Percentiles rank a stretch among this genome's conserved stretches.
These are phyloP conservation scores for Sipha flava DNA, from an alignment of 1,140 invertebrate genomes.

Conservation along the genomic window DNA sequence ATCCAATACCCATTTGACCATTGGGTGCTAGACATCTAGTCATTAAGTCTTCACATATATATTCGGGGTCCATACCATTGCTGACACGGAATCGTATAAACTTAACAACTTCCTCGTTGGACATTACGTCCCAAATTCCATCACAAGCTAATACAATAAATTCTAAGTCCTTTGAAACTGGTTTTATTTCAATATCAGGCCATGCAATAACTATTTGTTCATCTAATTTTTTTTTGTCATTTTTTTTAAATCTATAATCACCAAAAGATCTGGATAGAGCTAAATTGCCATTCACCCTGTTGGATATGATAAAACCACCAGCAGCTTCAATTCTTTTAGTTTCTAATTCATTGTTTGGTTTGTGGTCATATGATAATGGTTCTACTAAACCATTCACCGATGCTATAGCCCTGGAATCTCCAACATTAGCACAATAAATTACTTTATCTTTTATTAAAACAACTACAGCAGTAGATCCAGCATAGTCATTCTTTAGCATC, in stretches of 20 bases:
- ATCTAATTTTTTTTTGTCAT: slow-evolving; percentile 69
- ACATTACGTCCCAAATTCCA: slow-evolving; percentile 98
- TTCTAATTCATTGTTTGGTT: slow-evolving; percentile 82
- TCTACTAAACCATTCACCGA: slow-evolving; percentile 59
- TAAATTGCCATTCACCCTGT: slow-evolving; percentile 94
- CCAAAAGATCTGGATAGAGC: slow-evolving; percentile 92
- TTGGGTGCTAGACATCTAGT: slow-evolving; percentile 89
- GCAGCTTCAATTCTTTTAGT: slow-evolving; percentile 79
- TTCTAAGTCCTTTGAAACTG: slow-evolving; percentile 86
- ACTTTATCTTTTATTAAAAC: slow-evolving; percentile 73
- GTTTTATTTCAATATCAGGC: slow-evolving; percentile 78
- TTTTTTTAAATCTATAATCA: slow-evolving; percentile 94
- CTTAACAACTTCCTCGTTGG: slow-evolving; percentile 84
- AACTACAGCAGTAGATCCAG: slow-evolving; percentile 87
- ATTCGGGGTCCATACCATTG: slow-evolving; percentile 75
- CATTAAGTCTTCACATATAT: slow-evolving; percentile 93
- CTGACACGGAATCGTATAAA: slow-evolving; percentile 79
- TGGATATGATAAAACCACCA: slow-evolving; percentile 94
- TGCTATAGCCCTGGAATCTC: slow-evolving; percentile 87
- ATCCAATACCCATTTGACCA: slow-evolving; percentile 90
- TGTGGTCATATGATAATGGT: slow-evolving; percentile 83
- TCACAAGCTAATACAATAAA: slow-evolving; percentile 96
- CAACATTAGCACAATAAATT: slow-evolving; percentile 88
- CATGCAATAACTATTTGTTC: slow-evolving; percentile 96
- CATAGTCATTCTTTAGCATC: slow-evolving; percentile 76